Conservation (phyloP, 92 coral and sea anemone genomes). For the Porites rus region DNA sequence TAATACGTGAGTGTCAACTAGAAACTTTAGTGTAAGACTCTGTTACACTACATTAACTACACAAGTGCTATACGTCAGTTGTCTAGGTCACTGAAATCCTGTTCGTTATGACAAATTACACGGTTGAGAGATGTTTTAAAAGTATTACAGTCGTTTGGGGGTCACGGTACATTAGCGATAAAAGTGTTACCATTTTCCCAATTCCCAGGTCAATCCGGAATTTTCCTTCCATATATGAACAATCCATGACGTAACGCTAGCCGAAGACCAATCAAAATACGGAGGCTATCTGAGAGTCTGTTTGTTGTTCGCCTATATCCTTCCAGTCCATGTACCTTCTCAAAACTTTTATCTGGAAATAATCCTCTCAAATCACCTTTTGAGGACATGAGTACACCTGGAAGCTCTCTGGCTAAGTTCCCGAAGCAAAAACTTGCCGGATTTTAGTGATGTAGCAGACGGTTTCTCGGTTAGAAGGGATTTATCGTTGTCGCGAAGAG, state of each 20-base stretch:
- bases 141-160: background rate
- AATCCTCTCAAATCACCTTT: background rate
- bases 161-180: constrained; percentile 1
- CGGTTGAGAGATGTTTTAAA: background rate
- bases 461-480: constrained; percentile 44
- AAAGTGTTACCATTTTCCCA: background rate
- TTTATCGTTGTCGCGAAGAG: constrained; percentile 28
- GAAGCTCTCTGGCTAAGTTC: background rate
- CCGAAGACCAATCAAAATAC: constrained; percentile 53
- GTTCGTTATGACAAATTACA: background rate
- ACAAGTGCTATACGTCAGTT: too few relatives aligned
- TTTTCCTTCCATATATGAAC: constrained; percentile 30
- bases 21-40: too few relatives aligned
- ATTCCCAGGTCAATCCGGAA: constrained; percentile 18
- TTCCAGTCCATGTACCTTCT: constrained; percentile 20
- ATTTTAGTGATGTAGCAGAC: constrained; percentile 26
- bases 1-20: too few relatives aligned
- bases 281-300: constrained; percentile 46
- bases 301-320: constrained; percentile 64
- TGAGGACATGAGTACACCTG: constrained; percentile 5
- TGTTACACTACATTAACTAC: too few relatives aligned
- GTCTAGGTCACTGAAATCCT: background rate
- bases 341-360: constrained; percentile 56
- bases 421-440: background rate
- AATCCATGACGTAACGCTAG: constrained; percentile 58